phyloP scores from a whole-genome alignment of 92 coral and sea anemone species.

The Anthopleura xanthogrammica region DNA sequence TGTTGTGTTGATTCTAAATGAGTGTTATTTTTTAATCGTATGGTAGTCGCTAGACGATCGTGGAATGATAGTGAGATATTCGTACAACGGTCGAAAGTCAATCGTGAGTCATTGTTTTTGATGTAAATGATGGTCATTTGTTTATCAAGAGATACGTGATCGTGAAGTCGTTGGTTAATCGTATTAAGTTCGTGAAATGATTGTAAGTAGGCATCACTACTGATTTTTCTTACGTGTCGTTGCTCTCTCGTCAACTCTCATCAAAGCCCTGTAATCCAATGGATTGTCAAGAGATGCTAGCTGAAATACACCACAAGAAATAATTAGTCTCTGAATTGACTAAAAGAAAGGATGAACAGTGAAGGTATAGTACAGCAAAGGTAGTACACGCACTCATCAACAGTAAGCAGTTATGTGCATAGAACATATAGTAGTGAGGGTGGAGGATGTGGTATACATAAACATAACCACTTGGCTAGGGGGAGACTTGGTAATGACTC shows the following conservation, averaged over 20 bases:
- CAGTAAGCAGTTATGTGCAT: too few relatives aligned
- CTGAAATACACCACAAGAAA: background rate
- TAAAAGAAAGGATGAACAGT: too few relatives aligned
- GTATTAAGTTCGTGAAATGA: background rate
- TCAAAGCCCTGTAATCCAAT: conserved; percentile 34
- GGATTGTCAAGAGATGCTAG: conserved; percentile 38
- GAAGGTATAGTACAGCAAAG: too few relatives aligned
- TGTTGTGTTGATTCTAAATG: too few relatives aligned
- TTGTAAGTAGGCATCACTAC: background rate
- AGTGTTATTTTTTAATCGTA: background rate
- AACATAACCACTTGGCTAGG: too few relatives aligned
- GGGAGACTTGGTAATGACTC: too few relatives aligned
- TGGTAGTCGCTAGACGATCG: background rate
- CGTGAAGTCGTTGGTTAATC: background rate
- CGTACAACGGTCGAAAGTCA: background rate
- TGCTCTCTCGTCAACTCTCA: conserved; percentile 32
- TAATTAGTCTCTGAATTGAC: background rate
- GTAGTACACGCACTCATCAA: too few relatives aligned
- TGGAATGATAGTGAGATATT: background rate
- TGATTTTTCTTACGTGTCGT: conserved; percentile 25
- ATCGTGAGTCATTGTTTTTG: background rate
- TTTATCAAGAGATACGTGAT: too few relatives aligned
- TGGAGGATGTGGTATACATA: too few relatives aligned
- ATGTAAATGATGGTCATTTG: too few relatives aligned
- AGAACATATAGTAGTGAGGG: too few relatives aligned